phyloP scores from a whole-genome alignment of 2,797 vertebrate species.

The Triplophysa yarkandensis region DNA sequence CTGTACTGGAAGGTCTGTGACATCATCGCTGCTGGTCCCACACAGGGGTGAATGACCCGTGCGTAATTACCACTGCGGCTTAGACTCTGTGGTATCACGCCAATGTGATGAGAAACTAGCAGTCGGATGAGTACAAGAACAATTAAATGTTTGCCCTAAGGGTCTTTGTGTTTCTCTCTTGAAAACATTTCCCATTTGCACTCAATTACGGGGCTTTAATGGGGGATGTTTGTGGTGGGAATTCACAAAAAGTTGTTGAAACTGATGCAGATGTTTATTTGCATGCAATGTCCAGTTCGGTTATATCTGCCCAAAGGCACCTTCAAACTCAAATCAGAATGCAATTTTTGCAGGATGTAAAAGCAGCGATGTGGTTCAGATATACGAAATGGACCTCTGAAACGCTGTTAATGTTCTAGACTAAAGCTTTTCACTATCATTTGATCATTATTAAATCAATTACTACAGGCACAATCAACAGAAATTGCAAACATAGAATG shows the following conservation, averaged over 20 bases:
- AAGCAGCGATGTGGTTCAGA: too few relatives aligned
- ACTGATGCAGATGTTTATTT: not conserved
- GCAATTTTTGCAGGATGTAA: not conserved
- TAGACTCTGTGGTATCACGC: not conserved
- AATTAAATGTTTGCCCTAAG: constrained; percentile 37
- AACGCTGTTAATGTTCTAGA: not conserved
- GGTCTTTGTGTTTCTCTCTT: constrained; percentile 25
- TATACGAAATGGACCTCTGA: not conserved
- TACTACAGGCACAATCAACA: not conserved
- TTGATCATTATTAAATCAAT: not conserved
- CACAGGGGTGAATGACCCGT: constrained; percentile 40
- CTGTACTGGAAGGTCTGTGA: constrained; percentile 5
- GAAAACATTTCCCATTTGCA: constrained; percentile 30
- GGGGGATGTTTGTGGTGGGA: constrained; percentile 1
- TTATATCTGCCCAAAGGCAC: not conserved
- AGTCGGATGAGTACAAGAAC: constrained; percentile 14
- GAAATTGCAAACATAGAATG: not conserved
- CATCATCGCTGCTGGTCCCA: constrained; percentile 16
- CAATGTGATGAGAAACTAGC: constrained; percentile 22
- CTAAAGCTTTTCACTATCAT: not conserved
- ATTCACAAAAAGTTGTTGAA: not conserved
- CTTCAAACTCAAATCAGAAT: not conserved
- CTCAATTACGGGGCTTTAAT: constrained; percentile 26
- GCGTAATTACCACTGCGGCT: constrained; percentile 27
- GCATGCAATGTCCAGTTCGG: not conserved